Percentiles rank a stretch among this genome's conserved stretches.
phyloP scores from a whole-genome alignment of 1,140 invertebrate genomes.

The Pseudachorutes palmiensis region DNA sequence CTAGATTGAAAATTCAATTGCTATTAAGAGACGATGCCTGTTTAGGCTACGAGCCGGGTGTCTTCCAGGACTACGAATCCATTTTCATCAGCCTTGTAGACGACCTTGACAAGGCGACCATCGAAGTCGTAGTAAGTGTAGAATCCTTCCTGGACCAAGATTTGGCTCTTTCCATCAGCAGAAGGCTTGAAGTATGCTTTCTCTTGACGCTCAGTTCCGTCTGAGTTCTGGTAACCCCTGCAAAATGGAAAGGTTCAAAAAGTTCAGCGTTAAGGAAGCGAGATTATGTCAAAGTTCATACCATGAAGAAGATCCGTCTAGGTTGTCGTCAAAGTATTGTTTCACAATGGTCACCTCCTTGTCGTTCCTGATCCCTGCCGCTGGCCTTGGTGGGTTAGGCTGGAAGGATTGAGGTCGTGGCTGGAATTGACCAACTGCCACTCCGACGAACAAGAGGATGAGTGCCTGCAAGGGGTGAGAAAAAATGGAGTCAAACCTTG shows the following conservation, averaged over 20 bases:
- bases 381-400: not conserved
- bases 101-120: constrained; percentile 40
- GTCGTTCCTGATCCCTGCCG: not conserved
- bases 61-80: constrained; percentile 25
- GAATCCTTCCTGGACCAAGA: constrained; percentile 69
- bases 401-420: not conserved
- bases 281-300: no score
- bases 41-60: not conserved
- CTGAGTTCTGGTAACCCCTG: constrained; percentile 23
- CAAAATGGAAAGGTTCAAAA: not conserved
- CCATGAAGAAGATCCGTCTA: not conserved
- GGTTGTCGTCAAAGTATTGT: not conserved
- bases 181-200: constrained; percentile 40
- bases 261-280: no score
- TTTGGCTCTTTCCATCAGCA: constrained; percentile 49
- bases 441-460: not conserved
- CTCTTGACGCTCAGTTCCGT: constrained; percentile 28
- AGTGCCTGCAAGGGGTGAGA: not conserved
- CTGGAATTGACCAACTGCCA: not conserved
- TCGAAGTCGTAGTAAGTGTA: constrained; percentile 54
- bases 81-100: constrained; percentile 43
- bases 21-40: not conserved
- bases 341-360: not conserved
- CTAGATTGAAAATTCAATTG: not conserved
- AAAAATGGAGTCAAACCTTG: not conserved